phyloP scores from a whole-genome alignment of 2,888 invertebrate species.

The Rhingia rostrata region DNA sequence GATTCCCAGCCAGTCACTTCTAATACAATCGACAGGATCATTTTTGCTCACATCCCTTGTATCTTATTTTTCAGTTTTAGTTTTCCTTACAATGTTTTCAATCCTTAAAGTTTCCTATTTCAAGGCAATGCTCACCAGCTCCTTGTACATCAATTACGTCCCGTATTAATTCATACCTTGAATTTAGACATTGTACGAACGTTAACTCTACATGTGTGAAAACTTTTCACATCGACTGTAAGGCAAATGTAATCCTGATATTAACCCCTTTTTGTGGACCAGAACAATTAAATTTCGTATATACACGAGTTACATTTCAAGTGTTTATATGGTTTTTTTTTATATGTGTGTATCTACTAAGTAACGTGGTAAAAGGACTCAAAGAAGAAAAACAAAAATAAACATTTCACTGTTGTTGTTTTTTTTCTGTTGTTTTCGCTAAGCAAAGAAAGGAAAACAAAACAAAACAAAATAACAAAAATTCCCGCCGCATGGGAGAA shows the following conservation, averaged over 20 bases:
- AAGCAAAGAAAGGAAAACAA: constrained; percentile 13
- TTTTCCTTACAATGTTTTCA: no score
- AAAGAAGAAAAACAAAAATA: not conserved
- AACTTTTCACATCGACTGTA: constrained; percentile 17
- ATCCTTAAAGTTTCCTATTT: no score
- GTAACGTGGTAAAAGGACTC: constrained; percentile 10
- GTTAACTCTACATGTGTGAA: not conserved
- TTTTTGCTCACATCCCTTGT: no score
- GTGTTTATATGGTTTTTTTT: not conserved
- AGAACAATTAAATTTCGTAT: not conserved
- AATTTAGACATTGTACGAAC: no score
- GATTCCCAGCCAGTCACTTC: no score
- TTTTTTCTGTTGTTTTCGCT: not conserved
- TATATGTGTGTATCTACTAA: constrained; percentile 4
- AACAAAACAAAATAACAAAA: constrained; percentile 12
- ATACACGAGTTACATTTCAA: no score
- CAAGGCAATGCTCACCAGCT: no score
- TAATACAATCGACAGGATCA: no score
- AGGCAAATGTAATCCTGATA: not conserved
- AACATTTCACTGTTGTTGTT: not conserved
- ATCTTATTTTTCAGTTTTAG: no score
- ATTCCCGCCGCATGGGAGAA: constrained; percentile 13
- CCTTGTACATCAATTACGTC: no score
- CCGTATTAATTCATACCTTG: no score
- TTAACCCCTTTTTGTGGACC: not conserved